Conservation (phyloP, 1,140 invertebrate genomes). For the Drosophila cardini region DNA sequence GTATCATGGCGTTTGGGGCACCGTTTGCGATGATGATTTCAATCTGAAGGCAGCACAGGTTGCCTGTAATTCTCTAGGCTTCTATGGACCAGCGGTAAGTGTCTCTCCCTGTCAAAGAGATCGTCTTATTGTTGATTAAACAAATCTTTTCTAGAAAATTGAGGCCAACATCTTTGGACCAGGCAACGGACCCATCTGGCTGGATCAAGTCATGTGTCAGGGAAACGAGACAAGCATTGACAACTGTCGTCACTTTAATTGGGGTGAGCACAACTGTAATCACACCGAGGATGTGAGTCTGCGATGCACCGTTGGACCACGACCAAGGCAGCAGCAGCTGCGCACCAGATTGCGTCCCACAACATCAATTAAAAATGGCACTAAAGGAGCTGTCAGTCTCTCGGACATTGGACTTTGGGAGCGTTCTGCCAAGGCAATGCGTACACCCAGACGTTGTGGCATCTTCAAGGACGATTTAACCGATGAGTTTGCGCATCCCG, state of each 20-base stretch:
- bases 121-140: not conserved
- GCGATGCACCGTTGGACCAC: slow-evolving; percentile 75
- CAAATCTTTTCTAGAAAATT: slow-evolving; percentile 41
- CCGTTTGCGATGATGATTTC: slow-evolving; percentile 92
- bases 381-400: not conserved
- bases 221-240: slow-evolving; percentile 89
- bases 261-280: slow-evolving; percentile 90
- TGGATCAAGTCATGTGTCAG: slow-evolving; percentile 89
- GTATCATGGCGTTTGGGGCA: slow-evolving; percentile 90
- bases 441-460: slow-evolving; percentile 70
- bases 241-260: slow-evolving; percentile 88
- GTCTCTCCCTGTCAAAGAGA: not conserved
- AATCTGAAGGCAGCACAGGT: slow-evolving; percentile 88
- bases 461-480: slow-evolving; percentile 66
- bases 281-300: slow-evolving; percentile 92
- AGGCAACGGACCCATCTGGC: slow-evolving; percentile 89
- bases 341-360: slow-evolving; percentile 27
- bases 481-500: slow-evolving; percentile 76
- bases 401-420: slow-evolving; percentile 74
- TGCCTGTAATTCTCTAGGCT: slow-evolving; percentile 88
- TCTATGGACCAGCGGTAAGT: slow-evolving; percentile 85
- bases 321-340: slow-evolving; percentile 34
- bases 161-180: slow-evolving; percentile 79
- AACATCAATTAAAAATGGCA: not conserved
- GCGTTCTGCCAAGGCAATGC: slow-evolving; percentile 66